Conservation (phyloP, 92 coral and sea anemone genomes). For the Muricea muricata region DNA sequence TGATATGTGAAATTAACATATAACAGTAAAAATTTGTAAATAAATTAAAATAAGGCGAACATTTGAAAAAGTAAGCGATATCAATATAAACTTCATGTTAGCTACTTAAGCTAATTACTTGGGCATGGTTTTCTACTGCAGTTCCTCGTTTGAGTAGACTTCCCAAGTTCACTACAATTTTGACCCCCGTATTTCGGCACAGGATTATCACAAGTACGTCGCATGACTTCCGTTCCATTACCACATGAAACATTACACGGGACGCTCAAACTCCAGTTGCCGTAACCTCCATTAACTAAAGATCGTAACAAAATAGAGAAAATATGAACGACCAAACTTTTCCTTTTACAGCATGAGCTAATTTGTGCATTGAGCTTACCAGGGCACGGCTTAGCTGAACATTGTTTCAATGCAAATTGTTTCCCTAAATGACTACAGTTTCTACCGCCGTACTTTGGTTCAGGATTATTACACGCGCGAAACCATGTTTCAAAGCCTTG, state of each 20-base stretch:
- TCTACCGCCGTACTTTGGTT: not conserved
- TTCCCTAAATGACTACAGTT: not conserved
- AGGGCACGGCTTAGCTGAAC: not conserved
- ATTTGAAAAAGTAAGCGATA: not conserved
- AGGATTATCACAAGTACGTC: not conserved
- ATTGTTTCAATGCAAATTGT: not conserved
- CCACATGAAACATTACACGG: slow-evolving; percentile 7
- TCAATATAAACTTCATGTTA: not conserved
- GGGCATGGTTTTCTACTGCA: not conserved
- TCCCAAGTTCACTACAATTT: not conserved
- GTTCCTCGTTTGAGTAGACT: not conserved
- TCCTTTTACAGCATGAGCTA: no score
- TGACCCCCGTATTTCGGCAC: not conserved
- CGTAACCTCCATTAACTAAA: not conserved
- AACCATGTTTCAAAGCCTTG: not conserved
- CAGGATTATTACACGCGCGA: not conserved
- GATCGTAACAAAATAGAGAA: not conserved
- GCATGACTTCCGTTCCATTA: not conserved
- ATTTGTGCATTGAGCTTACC: not conserved
- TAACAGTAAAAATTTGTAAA: no score
- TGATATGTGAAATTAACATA: no score
- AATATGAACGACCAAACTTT: no score
- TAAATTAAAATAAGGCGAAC: no score
- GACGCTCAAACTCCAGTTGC: not conserved
- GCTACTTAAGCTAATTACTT: no score